A percentile compares a stretch with the other conserved stretches of the same genome.
phyloP scores from a whole-genome alignment of 2,888 invertebrate genomes.

The Drosophila limbata region DNA sequence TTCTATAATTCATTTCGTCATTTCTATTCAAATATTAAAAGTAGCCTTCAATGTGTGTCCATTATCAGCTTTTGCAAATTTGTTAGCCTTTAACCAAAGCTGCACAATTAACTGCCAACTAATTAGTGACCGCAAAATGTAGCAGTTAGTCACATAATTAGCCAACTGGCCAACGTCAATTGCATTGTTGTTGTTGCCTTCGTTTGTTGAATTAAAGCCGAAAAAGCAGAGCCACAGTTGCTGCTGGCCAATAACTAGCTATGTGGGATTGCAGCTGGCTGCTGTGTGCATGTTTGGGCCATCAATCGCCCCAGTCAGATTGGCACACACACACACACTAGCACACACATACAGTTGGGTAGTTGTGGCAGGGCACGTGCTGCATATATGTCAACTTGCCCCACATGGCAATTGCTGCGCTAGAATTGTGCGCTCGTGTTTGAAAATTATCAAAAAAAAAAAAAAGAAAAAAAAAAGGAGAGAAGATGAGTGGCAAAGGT shows the following conservation, averaged over 20 bases:
- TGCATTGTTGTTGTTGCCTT: conserved; percentile 1
- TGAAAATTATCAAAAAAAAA: conserved; percentile 60
- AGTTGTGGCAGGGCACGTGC: conserved; percentile 61
- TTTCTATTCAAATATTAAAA: not conserved
- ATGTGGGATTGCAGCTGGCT: conserved; percentile 20
- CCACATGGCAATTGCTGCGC: conserved; percentile 55
- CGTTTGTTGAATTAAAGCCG: conserved; percentile 12
- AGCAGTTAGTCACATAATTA: conserved; percentile 25
- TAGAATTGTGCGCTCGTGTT: conserved; percentile 65
- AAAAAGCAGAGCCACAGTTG: conserved; percentile 25
- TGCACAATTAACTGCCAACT: conserved; percentile 25
- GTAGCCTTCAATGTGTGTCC: not conserved
- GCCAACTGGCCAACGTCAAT: conserved; percentile 12
- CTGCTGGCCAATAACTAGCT: conserved; percentile 43
- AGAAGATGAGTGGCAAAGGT: not conserved
- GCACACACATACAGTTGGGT: no score
- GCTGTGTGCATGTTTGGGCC: conserved; percentile 20
- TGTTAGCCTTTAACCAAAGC: not conserved
- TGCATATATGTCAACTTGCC: conserved; percentile 74
- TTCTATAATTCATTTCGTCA: no score
- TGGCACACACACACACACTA: conserved; percentile 28
- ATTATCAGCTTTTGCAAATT: not conserved
- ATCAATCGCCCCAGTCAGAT: conserved; percentile 55
- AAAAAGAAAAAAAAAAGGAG: conserved; percentile 29
- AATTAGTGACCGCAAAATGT: conserved; percentile 32